These are phyloP conservation scores for Fistularia commersonii DNA, from an alignment of 2,797 vertebrate species.

Conservation along the genomic window DNA sequence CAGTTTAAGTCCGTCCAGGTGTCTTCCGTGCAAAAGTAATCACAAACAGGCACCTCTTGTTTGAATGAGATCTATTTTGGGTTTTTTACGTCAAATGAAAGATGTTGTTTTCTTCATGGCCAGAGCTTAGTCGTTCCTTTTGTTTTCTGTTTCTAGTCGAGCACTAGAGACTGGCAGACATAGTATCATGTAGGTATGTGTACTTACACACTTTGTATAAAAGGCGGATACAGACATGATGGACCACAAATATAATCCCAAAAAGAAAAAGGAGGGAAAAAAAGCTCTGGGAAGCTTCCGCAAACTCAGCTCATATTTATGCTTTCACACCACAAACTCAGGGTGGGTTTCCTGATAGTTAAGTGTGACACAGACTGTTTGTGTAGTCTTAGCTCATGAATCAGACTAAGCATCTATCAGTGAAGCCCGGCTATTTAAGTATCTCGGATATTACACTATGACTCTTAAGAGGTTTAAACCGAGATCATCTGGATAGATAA, in stretches of 20 bases:
- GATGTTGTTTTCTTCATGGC: constrained; percentile 17
- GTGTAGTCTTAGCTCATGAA: constrained; percentile 22
- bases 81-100: constrained; percentile 6
- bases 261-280: too few species aligned
- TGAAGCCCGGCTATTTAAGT: neutral
- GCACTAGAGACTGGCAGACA: neutral
- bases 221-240: constrained; percentile 1
- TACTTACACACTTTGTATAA: neutral
- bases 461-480: constrained; percentile 37
- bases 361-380: constrained; percentile 21
- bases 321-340: constrained; percentile 8
- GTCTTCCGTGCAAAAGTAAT: constrained; percentile 16
- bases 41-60: constrained; percentile 4
- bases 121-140: constrained; percentile 15
- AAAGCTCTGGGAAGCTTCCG: constrained; percentile 7
- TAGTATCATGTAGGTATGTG: neutral
- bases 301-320: constrained; percentile 17
- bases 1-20: neutral
- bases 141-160: constrained; percentile 25
- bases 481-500: constrained; percentile 22
- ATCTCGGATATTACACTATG: neutral
- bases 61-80: too few species aligned
- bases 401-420: constrained; percentile 31
- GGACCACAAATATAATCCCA: neutral
- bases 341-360: constrained; percentile 16